phyloP scores from a whole-genome alignment of 2,888 invertebrate species.

The Drosophila conformis region DNA sequence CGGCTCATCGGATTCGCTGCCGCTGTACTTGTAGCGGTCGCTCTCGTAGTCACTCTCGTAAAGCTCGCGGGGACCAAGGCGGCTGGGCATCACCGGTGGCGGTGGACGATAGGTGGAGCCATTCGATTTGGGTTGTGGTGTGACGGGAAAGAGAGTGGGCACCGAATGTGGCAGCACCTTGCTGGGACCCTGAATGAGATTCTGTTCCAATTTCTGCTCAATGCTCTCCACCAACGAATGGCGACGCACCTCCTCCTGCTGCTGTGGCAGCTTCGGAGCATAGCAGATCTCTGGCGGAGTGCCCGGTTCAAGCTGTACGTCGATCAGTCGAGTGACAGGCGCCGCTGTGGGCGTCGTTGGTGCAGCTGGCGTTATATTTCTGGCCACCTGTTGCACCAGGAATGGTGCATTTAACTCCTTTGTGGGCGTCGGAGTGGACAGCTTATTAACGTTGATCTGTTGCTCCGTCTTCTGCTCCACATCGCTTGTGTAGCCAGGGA shows the following conservation, averaged over 20 bases:
- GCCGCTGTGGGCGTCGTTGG: constrained; percentile 4
- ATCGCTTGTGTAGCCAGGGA: constrained; percentile 71
- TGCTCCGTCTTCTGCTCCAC: constrained; percentile 62
- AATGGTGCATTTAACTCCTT: constrained; percentile 85
- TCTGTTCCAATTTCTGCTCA: constrained; percentile 87
- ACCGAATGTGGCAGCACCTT: constrained; percentile 86
- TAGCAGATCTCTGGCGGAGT: constrained; percentile 89
- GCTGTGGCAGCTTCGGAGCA: constrained; percentile 86
- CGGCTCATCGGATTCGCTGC: constrained; percentile 88
- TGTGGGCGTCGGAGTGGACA: constrained; percentile 70
- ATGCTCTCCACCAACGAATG: constrained; percentile 87
- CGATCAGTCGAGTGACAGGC: constrained; percentile 84
- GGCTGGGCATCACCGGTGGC: constrained; percentile 87
- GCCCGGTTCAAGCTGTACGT: constrained; percentile 88
- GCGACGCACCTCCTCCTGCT: constrained; percentile 84
- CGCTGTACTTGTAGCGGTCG: constrained; percentile 88
- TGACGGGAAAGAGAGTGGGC: constrained; percentile 86
- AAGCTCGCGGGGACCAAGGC: constrained; percentile 86
- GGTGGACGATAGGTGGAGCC: constrained; percentile 83
- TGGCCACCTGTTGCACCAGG: constrained; percentile 84
- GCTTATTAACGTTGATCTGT: constrained; percentile 36
- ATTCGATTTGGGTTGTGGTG: constrained; percentile 84
- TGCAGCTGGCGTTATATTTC: constrained; percentile 71
- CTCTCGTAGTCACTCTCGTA: constrained; percentile 90
- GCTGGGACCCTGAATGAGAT: constrained; percentile 85